A percentile compares a stretch with the other conserved stretches of the same genome.
These are phyloP conservation scores for Trichosurus vulpecula DNA, from an alignment of 2,797 vertebrate genomes.

Conservation along the genomic window DNA sequence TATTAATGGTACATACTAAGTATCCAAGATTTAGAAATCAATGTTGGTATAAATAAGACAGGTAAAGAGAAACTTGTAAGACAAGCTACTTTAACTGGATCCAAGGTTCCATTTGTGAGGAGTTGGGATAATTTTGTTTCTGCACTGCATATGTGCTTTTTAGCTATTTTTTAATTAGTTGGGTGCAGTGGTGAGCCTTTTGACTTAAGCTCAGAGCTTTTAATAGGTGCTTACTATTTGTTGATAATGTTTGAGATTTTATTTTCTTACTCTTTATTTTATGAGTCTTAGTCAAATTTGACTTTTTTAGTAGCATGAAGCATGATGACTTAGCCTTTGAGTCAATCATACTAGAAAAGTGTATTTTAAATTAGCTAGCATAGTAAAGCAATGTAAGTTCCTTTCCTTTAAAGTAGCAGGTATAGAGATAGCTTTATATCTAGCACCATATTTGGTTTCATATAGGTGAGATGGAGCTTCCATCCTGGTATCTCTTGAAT, in stretches of 20 bases:
- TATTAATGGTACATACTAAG: neutral
- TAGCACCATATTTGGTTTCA: neutral
- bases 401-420: slow-evolving; percentile 27
- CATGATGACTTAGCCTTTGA: slow-evolving; percentile 49
- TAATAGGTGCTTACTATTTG: slow-evolving; percentile 27
- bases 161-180: neutral
- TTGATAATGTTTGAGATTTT: neutral
- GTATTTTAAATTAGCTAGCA: slow-evolving; percentile 51
- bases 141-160: neutral
- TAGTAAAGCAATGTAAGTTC: slow-evolving; percentile 46
- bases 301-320: slow-evolving; percentile 46
- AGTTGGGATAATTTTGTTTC: neutral
- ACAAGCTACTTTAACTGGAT: neutral
- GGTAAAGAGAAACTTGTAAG: neutral
- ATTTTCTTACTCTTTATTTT: slow-evolving; percentile 19
- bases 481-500: neutral
- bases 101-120: neutral
- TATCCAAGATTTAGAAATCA: neutral
- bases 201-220: neutral
- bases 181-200: neutral
- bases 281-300: slow-evolving; percentile 64
- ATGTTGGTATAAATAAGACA: neutral
- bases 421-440: neutral
- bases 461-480: neutral
- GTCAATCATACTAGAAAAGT: slow-evolving; percentile 50